These are phyloP conservation scores for Dendrophyllia cribrosa DNA, from an alignment of 64 coral and sea anemone species.

Conservation along the genomic window DNA sequence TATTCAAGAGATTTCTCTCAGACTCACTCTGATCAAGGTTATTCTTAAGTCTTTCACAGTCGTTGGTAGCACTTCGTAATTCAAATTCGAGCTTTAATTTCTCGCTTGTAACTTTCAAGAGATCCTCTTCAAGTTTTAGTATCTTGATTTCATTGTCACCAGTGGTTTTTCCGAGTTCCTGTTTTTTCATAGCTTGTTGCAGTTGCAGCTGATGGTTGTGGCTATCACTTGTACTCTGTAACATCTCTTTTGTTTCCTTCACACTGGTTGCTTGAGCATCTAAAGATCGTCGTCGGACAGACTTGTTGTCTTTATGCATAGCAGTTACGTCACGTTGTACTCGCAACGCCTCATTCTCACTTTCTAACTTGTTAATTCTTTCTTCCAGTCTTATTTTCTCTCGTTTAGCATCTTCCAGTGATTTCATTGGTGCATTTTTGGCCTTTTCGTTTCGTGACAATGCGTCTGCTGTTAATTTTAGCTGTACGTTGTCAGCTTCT, in stretches of 20 bases:
- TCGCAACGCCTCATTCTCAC: neutral
- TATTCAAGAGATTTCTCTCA: slow-evolving; percentile 69
- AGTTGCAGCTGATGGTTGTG: neutral
- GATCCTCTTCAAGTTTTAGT: slow-evolving; percentile 65
- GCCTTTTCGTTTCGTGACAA: neutral
- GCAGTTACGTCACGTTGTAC: neutral
- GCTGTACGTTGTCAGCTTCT: slow-evolving; percentile 1
- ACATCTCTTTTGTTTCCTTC: neutral
- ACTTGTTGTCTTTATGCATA: neutral
- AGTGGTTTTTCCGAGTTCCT: neutral
- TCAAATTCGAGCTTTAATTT: slow-evolving; percentile 75
- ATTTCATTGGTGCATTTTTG: neutral
- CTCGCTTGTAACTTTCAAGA: slow-evolving; percentile 58
- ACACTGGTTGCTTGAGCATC: slow-evolving; percentile 7
- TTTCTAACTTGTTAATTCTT: slow-evolving; percentile 4
- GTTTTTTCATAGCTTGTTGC: neutral
- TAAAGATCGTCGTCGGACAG: neutral
- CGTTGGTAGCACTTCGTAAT: slow-evolving; percentile 53
- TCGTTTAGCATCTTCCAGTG: slow-evolving; percentile 36
- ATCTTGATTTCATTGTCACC: slow-evolving; percentile 34
- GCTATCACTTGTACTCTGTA: neutral
- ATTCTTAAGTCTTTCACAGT: slow-evolving; percentile 62
- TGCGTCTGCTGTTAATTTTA: neutral
- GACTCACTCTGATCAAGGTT: slow-evolving; percentile 74
- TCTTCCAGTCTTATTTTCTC: slow-evolving; percentile 11